Evolutionary conservation across 2,797 vertebrate species (phyloP), one percentile per base, ranked within the genome.

Genomic region (Poeciliopsis turneri): DNA sequence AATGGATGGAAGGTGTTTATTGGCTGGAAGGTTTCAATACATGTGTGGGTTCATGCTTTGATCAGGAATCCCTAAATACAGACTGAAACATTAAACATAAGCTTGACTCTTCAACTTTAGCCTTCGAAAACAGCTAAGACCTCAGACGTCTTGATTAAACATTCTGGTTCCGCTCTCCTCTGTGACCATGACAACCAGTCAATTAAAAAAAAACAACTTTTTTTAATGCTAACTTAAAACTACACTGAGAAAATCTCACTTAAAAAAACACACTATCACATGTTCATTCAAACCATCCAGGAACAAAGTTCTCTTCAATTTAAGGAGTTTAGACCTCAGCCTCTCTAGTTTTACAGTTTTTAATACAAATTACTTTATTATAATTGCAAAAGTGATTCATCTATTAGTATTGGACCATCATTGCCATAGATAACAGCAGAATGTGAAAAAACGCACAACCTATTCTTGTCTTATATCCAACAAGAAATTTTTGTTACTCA

Each of bases 51-150:
- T 36, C 36, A 36, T 36, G 36, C 36, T 9, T 2, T 39, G 2
- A 61, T 9, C 12, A 10, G 64, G 16, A 64, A 18, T 64, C 61
- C n/a, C 33, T 47, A 45, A 36, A 71, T 75, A 76, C 20, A 46
- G 1, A 2, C 59, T 45, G 66, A 77, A 80, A 41, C 18, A 80
- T 43, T 5, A 84, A 74, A 86, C 74, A 78, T 45, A 74, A 77
- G 39, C 47, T 33, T 79, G 69, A 49, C 72, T 43, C 25, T 79
- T 83, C 79, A 73, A 77, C 49, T 41, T 47, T 9, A 49, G 23
- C 12, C 28, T 74, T 28, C 4, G 23, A 45, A 69, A 61, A 61
- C 28, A 30, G 23, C 13, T 33, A 33, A 64, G 6, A 33, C 15
- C 5, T 55, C n/a, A 55, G 36, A 64, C 10, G 30, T 25, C 49